These are phyloP conservation scores for Pelodiscus sinensis DNA, from an alignment of 2,113 vertebrate genomes.

Conservation along the genomic window DNA sequence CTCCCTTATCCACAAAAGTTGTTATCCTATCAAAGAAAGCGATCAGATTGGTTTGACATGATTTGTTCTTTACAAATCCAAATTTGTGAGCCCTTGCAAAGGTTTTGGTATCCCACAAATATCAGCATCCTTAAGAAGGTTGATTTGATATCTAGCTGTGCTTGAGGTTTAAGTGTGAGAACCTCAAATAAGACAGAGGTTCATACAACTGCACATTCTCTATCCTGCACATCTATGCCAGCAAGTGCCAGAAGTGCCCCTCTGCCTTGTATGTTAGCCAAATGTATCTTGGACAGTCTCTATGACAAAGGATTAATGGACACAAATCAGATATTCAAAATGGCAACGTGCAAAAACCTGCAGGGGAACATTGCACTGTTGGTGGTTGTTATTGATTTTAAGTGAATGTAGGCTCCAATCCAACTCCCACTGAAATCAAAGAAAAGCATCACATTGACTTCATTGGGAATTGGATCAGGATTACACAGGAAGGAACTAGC, in stretches of 20 bases:
- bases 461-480: not conserved
- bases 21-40: too few species aligned
- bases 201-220: too few species aligned
- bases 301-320: too few species aligned
- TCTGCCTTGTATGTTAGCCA: too few species aligned
- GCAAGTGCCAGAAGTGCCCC: too few species aligned
- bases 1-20: too few species aligned
- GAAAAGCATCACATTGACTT: not conserved
- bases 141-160: not conserved
- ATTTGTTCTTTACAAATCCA: too few species aligned
- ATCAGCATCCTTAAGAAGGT: not conserved
- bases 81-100: not conserved
- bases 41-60: too few species aligned
- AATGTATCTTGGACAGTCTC: too few species aligned
- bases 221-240: too few species aligned
- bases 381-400: not conserved
- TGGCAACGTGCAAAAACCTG: too few species aligned
- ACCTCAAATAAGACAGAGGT: not conserved
- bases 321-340: too few species aligned
- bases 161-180: not conserved
- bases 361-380: not conserved
- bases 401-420: not conserved
- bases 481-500: not conserved
- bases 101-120: not conserved
- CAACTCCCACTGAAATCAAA: not conserved